A percentile compares a stretch with the other conserved stretches of the same genome.
phyloP scores from a whole-genome alignment of 1,140 invertebrate species.

The Lordiphosa collinella region DNA sequence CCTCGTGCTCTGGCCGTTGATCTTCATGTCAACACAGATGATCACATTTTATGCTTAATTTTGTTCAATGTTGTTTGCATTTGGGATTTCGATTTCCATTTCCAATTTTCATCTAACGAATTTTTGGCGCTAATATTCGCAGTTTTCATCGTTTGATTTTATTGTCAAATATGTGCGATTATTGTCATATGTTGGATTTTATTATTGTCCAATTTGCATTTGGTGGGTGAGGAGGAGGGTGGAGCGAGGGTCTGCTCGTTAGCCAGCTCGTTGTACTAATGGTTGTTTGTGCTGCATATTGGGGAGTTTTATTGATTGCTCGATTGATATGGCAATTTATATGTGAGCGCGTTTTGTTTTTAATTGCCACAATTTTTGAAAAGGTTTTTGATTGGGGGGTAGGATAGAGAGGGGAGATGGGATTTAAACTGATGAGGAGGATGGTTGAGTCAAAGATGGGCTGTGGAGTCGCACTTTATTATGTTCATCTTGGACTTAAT shows the following conservation, averaged over 20 bases:
- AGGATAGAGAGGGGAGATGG: neutral
- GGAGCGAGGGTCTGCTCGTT: slow-evolving; percentile 47
- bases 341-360: slow-evolving; percentile 40
- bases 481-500: too few species aligned
- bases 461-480: too few species aligned
- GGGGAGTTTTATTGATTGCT: slow-evolving; percentile 36
- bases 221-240: slow-evolving; percentile 13
- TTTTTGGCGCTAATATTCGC: slow-evolving; percentile 42
- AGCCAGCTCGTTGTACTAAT: slow-evolving; percentile 49
- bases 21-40: slow-evolving; percentile 79
- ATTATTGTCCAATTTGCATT: slow-evolving; percentile 74
- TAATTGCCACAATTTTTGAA: slow-evolving; percentile 40
- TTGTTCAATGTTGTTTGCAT: slow-evolving; percentile 60
- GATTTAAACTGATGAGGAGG: neutral
- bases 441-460: too few species aligned
- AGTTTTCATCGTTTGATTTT: slow-evolving; percentile 58
- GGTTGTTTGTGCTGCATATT: slow-evolving; percentile 36
- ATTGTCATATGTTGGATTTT: slow-evolving; percentile 75
- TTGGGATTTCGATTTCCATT: slow-evolving; percentile 47
- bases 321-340: slow-evolving; percentile 56
- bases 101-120: slow-evolving; percentile 11
- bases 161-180: slow-evolving; percentile 75
- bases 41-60: slow-evolving; percentile 79
- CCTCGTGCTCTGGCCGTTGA: slow-evolving; percentile 28
- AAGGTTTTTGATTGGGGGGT: slow-evolving; percentile 16